Evolutionary conservation across 2,888 invertebrate species (phyloP), one percentile per base, ranked within the genome.

Genomic region (Cephonodes hylas): DNA sequence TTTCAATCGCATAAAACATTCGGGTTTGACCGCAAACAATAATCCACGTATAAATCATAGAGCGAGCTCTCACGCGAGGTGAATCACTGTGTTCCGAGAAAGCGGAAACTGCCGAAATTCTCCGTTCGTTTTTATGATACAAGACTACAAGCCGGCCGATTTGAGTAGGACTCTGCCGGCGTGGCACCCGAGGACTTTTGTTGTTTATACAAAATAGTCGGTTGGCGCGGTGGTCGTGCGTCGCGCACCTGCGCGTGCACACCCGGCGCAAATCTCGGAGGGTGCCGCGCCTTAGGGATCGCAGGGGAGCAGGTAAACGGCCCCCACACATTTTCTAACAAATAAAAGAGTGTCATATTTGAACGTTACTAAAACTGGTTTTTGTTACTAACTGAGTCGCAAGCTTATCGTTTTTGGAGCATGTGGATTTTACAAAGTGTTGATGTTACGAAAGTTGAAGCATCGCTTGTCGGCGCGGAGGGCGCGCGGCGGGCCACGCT

Each of bases 41-140:
- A 82, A 85, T 82, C 82, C 76, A 67, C 72, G 77, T 76, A 83
- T 86, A 89, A 89, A 88, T 90, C 88, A 87, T 89, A 85, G 83
- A 76, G 75, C 71, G 67, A 70, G 64, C 83, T 83, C 81, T 81
- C 85, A 87, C 86, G 88, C 85, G 84, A 87, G 77, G 83, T 91
- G 90, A 91, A 85, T 91, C 91, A 90, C 85, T 70, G 83, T 18
- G 53, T 89, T 88, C 88, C 85, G 81, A 86, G 90, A 89, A 89
- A 89, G 85, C 91, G 91, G 90, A 91, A 90, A 89, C 89, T 81
- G 83, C 87, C 78, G 27, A 80, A 89, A 90, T 89, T 88, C 88
- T 87, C 82, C 78, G 79, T 81, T 83, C 76, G 74, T 88, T 88
- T 86, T 88, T 86, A 80, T 81, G 71, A 68, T 84, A 79, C 81